These are phyloP conservation scores for Ceratothoa steindachneri DNA, from an alignment of 2,888 invertebrate species.

Conservation along the genomic window DNA sequence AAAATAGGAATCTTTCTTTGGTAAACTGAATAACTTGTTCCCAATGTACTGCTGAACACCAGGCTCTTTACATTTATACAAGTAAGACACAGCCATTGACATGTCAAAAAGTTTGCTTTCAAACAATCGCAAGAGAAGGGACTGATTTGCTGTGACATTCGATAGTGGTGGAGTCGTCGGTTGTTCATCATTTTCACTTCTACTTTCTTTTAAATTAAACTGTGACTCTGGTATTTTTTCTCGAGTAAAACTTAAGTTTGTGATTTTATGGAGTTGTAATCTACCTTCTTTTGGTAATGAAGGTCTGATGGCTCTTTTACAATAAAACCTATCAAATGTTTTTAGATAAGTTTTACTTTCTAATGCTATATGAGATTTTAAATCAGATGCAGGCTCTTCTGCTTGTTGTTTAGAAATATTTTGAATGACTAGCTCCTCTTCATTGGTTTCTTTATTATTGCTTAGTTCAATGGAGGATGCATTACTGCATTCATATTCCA, in stretches of 20 bases:
- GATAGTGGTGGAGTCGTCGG: background rate
- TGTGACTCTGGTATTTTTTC: conserved; percentile 3
- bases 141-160: conserved; percentile 49
- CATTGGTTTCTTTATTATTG: conserved; percentile 11
- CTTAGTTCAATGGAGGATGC: background rate
- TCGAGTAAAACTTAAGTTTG: background rate
- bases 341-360: background rate
- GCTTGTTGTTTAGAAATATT: background rate
- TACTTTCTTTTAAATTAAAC: conserved; percentile 6
- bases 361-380: background rate
- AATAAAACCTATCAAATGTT: background rate
- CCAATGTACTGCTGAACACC: conserved; percentile 96
- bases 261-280: conserved; percentile 2
- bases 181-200: background rate
- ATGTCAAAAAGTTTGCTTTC: conserved; percentile 97
- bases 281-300: conserved; percentile 2
- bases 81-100: conserved; percentile 95
- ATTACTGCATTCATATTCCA: background rate
- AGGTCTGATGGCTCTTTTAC: conserved; percentile 3
- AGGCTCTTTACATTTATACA: conserved; percentile 96
- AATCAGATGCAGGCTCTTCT: conserved; percentile 3
- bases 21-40: conserved; percentile 94
- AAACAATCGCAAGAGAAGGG: conserved; percentile 75
- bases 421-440: conserved; percentile 1
- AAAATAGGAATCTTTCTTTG: conserved; percentile 87